These are phyloP conservation scores for Xyrauchen texanus DNA, from an alignment of 2,113 vertebrate genomes.

Conservation along the genomic window DNA sequence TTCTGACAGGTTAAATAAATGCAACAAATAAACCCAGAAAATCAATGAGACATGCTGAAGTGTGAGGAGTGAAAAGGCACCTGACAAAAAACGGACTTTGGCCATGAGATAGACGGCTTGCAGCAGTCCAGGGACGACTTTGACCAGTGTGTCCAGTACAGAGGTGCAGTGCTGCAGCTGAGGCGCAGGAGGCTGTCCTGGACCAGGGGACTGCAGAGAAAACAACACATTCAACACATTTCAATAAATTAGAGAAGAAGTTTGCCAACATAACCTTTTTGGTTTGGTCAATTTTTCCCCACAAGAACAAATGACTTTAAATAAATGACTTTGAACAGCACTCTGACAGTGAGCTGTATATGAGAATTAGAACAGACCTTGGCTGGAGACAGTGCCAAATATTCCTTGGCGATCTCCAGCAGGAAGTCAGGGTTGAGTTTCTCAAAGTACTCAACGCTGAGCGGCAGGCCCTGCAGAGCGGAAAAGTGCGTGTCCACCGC, in stretches of 20 bases:
- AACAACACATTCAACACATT: background rate
- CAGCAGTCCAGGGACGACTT: constrained; percentile 86
- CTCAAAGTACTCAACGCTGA: constrained; percentile 92
- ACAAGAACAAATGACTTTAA: too few species aligned
- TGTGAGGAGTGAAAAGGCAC: constrained; percentile 68
- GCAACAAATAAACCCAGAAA: too few species aligned
- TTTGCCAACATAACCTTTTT: too few species aligned
- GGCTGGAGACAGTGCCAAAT: constrained; percentile 85
- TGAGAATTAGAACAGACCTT: constrained; percentile 72
- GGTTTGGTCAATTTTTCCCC: too few species aligned
- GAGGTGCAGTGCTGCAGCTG: constrained; percentile 86
- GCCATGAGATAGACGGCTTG: constrained; percentile 86
- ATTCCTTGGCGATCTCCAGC: constrained; percentile 87
- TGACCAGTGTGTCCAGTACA: constrained; percentile 87
- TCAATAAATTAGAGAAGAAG: too few species aligned
- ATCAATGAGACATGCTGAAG: background rate
- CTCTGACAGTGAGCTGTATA: too few species aligned
- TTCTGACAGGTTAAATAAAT: too few species aligned
- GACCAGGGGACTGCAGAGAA: constrained; percentile 76
- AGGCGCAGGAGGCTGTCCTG: constrained; percentile 80
- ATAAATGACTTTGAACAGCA: too few species aligned
- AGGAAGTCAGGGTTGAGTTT: constrained; percentile 96
- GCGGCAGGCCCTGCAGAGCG: constrained; percentile 83
- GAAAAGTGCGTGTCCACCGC: constrained; percentile 92
- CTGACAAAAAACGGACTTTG: constrained; percentile 91